phyloP scores from a whole-genome alignment of 1,140 invertebrate species.

The Trichomalopsis sarcophagae region DNA sequence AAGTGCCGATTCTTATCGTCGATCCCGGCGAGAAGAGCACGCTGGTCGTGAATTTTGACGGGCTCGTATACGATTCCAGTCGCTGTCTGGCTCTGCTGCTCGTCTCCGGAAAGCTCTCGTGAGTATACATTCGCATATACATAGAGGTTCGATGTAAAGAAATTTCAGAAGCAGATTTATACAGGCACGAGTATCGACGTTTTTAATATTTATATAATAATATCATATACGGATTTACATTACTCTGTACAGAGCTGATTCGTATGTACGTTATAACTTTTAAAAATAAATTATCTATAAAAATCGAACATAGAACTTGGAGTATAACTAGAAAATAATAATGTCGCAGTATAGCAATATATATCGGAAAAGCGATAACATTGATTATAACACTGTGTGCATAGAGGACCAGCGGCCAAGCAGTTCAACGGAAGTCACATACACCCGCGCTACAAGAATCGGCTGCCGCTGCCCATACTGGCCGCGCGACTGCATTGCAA shows the following conservation, averaged over 20 bases:
- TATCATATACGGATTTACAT: neutral
- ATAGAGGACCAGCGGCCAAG: slow-evolving; percentile 61
- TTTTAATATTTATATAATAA: slow-evolving; percentile 18
- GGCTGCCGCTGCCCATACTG: slow-evolving; percentile 67
- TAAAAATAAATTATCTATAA: slow-evolving; percentile 32
- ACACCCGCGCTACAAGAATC: slow-evolving; percentile 68
- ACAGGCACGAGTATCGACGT: neutral
- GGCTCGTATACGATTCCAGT: slow-evolving; percentile 63
- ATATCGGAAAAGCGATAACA: slow-evolving; percentile 5
- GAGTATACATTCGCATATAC: slow-evolving; percentile 47
- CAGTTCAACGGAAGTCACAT: slow-evolving; percentile 68
- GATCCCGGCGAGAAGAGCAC: slow-evolving; percentile 68
- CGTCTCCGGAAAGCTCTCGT: slow-evolving; percentile 70
- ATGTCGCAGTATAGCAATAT: neutral
- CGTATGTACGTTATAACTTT: slow-evolving; percentile 12
- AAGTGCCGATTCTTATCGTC: slow-evolving; percentile 68
- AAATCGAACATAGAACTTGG: neutral
- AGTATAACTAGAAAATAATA: neutral
- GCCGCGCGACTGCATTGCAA: slow-evolving; percentile 64
- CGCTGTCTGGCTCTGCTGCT: slow-evolving; percentile 68
- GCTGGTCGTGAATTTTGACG: slow-evolving; percentile 65
- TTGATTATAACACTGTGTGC: neutral
- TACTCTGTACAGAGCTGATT: neutral
- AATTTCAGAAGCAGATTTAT: neutral
- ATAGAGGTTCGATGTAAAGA: neutral